Percentiles rank a stretch among this genome's conserved stretches.
These are phyloP conservation scores for Silvanus unidentatus DNA, from an alignment of 2,888 invertebrate species.

Conservation along the genomic window DNA sequence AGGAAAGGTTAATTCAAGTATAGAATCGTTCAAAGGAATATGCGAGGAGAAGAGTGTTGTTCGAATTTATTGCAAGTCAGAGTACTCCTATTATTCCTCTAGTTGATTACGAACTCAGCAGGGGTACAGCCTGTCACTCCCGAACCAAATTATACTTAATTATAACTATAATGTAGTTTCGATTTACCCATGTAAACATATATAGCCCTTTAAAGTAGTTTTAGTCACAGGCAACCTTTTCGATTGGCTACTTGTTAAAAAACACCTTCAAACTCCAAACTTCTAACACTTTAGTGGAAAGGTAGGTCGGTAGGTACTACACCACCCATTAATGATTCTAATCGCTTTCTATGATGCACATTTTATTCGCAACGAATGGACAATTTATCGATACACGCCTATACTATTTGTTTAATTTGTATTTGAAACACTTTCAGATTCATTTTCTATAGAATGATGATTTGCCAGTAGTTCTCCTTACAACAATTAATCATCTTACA, in stretches of 20 bases:
- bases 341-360: too few species aligned
- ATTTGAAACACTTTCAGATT: not conserved
- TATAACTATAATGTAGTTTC: conserved; percentile 42
- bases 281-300: too few species aligned
- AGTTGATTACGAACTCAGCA: conserved; percentile 46
- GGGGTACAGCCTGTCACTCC: conserved; percentile 42
- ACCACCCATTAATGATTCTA: too few species aligned
- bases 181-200: conserved; percentile 43
- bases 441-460: conserved; percentile 18
- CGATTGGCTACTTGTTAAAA: too few species aligned
- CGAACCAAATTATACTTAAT: conserved; percentile 44
- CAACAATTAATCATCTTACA: conserved; percentile 46
- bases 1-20: conserved; percentile 5
- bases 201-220: conserved; percentile 9
- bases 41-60: conserved; percentile 29
- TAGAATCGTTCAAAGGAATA: conserved; percentile 20
- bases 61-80: conserved; percentile 47
- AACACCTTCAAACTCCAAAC: too few species aligned
- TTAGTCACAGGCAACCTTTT: not conserved
- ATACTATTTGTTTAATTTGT: too few species aligned
- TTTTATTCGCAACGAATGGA: too few species aligned
- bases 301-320: too few species aligned
- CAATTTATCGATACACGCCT: too few species aligned
- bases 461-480: conserved; percentile 32
- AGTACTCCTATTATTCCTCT: conserved; percentile 44